Percentiles rank a stretch among this genome's conserved stretches.
phyloP scores from a whole-genome alignment of 2,113 vertebrate genomes.

The Eonycteris spelaea region DNA sequence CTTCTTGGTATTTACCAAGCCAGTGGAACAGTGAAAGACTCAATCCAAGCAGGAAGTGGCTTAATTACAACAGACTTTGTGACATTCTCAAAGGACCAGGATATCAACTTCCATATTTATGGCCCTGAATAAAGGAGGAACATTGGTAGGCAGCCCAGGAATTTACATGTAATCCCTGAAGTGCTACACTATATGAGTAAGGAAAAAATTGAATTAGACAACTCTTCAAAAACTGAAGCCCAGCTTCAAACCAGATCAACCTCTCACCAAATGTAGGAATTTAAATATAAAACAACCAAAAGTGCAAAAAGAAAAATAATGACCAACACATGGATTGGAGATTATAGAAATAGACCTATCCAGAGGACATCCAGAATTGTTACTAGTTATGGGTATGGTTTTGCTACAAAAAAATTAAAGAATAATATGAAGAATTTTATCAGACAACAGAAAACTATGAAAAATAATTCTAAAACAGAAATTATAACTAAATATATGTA shows the following conservation, averaged over 20 bases:
- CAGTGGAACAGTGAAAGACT: neutral
- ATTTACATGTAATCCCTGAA: neutral
- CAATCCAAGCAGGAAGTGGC: neutral
- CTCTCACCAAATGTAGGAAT: neutral
- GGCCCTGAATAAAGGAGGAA: neutral
- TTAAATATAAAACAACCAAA: neutral
- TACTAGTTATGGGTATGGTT: neutral
- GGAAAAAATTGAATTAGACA: neutral
- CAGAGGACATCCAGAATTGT: fast-evolving
- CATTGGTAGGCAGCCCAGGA: neutral
- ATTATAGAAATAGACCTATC: neutral
- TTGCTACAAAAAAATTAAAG: neutral
- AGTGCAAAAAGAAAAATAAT: neutral
- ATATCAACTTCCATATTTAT: neutral
- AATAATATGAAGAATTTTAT: neutral
- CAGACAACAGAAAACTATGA: neutral
- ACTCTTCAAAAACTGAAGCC: neutral
- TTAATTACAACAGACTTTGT: neutral
- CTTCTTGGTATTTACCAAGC: neutral
- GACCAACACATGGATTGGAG: neutral
- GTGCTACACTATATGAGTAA: neutral
- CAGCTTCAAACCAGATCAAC: neutral
- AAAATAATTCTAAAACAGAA: neutral
- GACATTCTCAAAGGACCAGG: neutral
- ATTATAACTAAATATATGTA: neutral